A percentile compares a stretch with the other conserved stretches of the same genome.
Evolutionary conservation across 2,113 vertebrate species (phyloP).

Genomic region (chimpanzee (Pan troglodytes)): DNA sequence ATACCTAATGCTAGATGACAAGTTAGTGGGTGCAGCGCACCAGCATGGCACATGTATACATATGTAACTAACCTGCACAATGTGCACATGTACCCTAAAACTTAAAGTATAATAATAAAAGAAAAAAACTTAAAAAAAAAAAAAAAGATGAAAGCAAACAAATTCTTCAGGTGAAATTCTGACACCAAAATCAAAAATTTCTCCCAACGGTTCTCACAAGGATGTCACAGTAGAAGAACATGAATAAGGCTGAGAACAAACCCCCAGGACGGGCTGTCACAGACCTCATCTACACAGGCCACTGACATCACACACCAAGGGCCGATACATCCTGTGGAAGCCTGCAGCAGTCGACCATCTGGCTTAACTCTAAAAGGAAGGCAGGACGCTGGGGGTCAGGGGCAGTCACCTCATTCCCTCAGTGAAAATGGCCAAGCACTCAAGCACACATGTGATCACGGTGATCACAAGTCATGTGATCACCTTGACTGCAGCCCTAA

Average conservation of each 20-base stretch:
- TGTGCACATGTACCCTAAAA: no score
- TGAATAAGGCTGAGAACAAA: not conserved
- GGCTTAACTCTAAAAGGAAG: not conserved
- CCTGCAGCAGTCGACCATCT: not conserved
- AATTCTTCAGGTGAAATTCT: constrained; percentile 15
- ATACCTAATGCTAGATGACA: no score
- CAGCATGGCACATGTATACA: no score
- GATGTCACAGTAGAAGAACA: not conserved
- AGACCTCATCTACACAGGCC: not conserved
- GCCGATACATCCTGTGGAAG: fast-evolving
- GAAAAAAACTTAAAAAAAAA: not conserved
- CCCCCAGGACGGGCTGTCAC: not conserved
- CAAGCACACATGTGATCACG: no score
- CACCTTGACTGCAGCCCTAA: not conserved
- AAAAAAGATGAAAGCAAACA: not conserved
- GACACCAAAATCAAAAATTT: not conserved
- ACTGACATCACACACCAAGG: not conserved
- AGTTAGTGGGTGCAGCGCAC: no score
- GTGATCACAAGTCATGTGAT: not conserved
- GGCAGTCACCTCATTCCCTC: not conserved
- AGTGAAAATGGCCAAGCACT: not conserved
- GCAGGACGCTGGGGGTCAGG: not conserved
- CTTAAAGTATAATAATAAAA: no score
- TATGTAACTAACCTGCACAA: no score
- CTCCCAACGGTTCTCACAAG: not conserved